Base-by-base conservation (phyloP, 2,113 vertebrate species). In the Ciconia maguari region DNA sequence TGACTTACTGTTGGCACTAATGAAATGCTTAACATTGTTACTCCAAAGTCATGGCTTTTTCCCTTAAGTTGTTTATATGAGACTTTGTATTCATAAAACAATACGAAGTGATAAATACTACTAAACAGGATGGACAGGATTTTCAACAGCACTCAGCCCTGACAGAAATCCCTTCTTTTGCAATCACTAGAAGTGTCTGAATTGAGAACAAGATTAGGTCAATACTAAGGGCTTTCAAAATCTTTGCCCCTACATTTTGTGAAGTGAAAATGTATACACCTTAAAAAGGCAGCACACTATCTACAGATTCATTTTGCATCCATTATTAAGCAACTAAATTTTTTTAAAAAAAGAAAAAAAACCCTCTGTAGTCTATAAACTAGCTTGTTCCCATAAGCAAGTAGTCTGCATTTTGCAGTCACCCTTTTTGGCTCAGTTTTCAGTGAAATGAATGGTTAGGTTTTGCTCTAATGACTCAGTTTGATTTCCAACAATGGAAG, bases 351-450 rank as follows among this genome's bases (percentile, higher is more conserved):
- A 55, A 5, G 2, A 7, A 34, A 69, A 70, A 51, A 24, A 0
- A 0, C 0, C 6, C 2, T 68, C n/a, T 51, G 1, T 24, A 24
- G 27, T 49, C 5, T 57, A 26, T 26, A 74, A 87, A 51, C 1
- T 11, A 72, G 17, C 8, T 78, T 89, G 17, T 49, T 83, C 44
- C 34, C 15, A n/a, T 60, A 38, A 65, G 25, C 24, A 85, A 82
- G 38, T 13, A 89, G 10, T 6, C 30, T 90, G 30, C 20, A n/a
- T 38, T 87, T 70, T 85, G 19, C 34, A 90, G 54, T 52, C 57
- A 81, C 13, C 1, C 27, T 62, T 68, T 77, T n/a, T 70, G 29
- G 44, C 20, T 57, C 41, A 66, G 34, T 77, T 92, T 58, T 68
- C 64, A 51, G n/a, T 42, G 27, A 83, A 83, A 74, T 72, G 6